A percentile compares a stretch with the other conserved stretches of the same genome.
phyloP scores from a whole-genome alignment of 2,113 vertebrate genomes.

The Forbesichthys papilliferus region DNA sequence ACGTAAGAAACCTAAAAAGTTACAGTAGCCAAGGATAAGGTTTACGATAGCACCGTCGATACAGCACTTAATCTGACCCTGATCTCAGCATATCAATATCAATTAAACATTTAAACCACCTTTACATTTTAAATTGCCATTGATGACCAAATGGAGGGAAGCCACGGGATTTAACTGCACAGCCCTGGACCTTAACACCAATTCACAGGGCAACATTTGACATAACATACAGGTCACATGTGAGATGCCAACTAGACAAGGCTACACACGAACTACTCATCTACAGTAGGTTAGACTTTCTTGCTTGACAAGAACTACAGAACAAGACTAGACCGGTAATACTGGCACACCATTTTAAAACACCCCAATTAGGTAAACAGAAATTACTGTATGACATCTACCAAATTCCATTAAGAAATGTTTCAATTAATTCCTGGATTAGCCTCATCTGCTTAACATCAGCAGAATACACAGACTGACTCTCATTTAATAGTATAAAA shows the following conservation, averaged over 20 bases:
- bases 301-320: background rate
- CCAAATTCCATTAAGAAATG: background rate
- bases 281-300: background rate
- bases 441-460: background rate
- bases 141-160: background rate
- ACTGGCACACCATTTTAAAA: background rate
- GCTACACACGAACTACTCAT: background rate
- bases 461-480: no score
- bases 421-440: background rate
- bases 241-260: no score
- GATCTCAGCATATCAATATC: constrained; percentile 11
- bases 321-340: constrained; percentile 32
- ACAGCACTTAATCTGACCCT: constrained; percentile 20
- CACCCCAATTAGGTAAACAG: background rate
- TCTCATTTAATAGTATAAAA: background rate
- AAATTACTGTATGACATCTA: background rate
- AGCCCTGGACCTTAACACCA: no score
- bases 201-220: no score
- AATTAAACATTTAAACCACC: no score
- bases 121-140: no score
- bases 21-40: constrained; percentile 31
- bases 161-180: background rate
- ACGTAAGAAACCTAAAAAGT: constrained; percentile 1
- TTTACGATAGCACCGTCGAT: constrained; percentile 9
- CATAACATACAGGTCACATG: no score